Evolutionary conservation across 2,113 vertebrate species (phyloP), one percentile per base, ranked within the genome.

Genomic region (Grantiella picta): DNA sequence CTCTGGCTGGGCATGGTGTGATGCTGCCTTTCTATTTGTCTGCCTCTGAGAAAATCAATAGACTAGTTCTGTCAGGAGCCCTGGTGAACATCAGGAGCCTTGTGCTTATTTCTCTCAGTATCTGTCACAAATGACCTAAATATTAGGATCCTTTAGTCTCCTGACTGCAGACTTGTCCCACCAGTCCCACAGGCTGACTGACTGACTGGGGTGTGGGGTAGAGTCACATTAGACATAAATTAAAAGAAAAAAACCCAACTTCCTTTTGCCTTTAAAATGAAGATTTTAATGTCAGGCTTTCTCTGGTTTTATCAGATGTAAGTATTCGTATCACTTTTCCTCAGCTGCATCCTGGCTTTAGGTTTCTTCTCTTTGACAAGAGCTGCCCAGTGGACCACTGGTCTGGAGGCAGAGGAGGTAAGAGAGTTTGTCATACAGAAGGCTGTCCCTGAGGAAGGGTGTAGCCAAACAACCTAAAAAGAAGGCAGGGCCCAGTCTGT

Each of bases 351-450:
- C 70, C 31, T 3, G 13, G 44, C 24, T 71, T 89, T 68, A 24
- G 36, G 52, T 81, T 50, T 60, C 28, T 18, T 10, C 20, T 59
- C 31, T 54, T 42, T 45, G 56, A 10, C 7, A 19, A 71, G 84
- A 75, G 60, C n/a, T 73, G 64, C 60, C 49, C 9, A 2, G 60
- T 25, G 27, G 9, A 29, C 5, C 33, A 1, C 5, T 7, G 35
- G 27, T 14, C 24, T 29, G 82, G 66, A 82, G 73, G 45, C 35
- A 50, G 15, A 60, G 35, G 23, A 79, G 29, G 35, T 44, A 18
- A 57, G 10, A 54, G 60, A 0, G 0, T 66, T 75, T 82, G 36
- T 71, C 1, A 0, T 40, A 33, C 19, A 40, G 9, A 72, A 45
- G n/a, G 36, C 69, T 84, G 16, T 2, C 1, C 3, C 1, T 2